Evolutionary conservation across 2,113 vertebrate genomes (phyloP), one percentile per base, ranked within the genome.

Genomic region (Myiagra hebetior): DNA sequence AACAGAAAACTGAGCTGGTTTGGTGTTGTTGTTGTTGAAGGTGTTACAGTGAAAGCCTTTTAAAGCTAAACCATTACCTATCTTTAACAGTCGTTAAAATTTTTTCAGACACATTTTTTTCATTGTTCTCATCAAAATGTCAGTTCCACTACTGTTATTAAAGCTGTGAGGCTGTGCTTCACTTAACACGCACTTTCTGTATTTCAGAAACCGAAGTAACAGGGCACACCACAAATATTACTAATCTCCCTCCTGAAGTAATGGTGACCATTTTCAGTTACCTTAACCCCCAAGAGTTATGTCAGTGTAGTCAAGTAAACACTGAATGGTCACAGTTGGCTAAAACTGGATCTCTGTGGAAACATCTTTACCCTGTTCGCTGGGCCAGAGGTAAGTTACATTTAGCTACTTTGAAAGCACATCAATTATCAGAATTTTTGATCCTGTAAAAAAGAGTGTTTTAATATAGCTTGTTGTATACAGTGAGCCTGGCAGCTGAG

Each of bases 311-410:
- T 89, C 99, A 99, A 97, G 99, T 99, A 94, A 99, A 98, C 98
- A 97, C 96, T 86, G 97, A 98, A 31, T 99, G 99, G 99, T 98
- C 98, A 67, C 98, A 98, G 84, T 75, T 99, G 96, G 96, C 98
- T 57, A 99, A 98, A 97, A 99, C 99, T 4, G 99, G 99, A 87
- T 99, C 98, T 37, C 98, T 99, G 64, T 99, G 99, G 99, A 99
- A 98, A 68, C 99, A 99, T 95, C 98, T 99, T 70, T 99, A 99
- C 85, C 99, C 99, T 41, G 99, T 99, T 84, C 98, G 96, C 89
- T 99, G 99, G 99, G 99, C 99, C 89, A 98, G 99, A 99, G 99
- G 99, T 99, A 97, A 91, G 97, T 96, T 74, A 23, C 53, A 50
- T 70, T 30, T 65, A 35, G 23, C 70, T 82, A 57, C 65, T 92